Conservation (phyloP, 2,888 invertebrate genomes). For the Leptinotarsa tumamoca region DNA sequence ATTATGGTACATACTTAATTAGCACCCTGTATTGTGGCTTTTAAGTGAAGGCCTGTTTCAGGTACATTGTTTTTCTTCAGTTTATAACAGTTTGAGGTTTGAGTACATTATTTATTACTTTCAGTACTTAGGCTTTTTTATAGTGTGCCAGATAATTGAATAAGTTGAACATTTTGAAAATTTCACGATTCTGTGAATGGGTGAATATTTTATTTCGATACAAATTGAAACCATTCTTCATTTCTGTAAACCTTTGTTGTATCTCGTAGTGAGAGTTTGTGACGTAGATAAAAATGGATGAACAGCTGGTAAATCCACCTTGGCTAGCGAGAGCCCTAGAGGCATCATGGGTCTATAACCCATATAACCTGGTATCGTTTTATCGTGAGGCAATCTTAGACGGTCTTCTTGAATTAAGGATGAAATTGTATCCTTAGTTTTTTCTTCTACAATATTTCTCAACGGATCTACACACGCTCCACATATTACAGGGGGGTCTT, state of each 20-base stretch:
- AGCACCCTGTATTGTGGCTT: no score
- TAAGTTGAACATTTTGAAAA: no score
- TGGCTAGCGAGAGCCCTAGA: constrained; percentile 56
- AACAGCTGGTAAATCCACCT: constrained; percentile 54
- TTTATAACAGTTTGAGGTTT: no score
- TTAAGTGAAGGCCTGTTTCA: no score
- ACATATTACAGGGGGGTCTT: constrained; percentile 56
- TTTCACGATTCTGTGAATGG: background rate
- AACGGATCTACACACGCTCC: constrained; percentile 59
- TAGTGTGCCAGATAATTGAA: no score
- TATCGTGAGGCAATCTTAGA: constrained; percentile 62
- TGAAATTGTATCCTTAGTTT: constrained; percentile 57
- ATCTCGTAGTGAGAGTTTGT: constrained; percentile 59
- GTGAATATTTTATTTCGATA: background rate
- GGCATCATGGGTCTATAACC: constrained; percentile 60
- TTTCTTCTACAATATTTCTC: constrained; percentile 54
- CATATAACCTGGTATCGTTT: constrained; percentile 58
- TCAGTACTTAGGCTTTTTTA: no score
- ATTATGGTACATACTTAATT: no score
- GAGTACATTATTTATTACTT: no score
- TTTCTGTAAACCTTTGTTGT: constrained; percentile 44
- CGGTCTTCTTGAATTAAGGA: constrained; percentile 58
- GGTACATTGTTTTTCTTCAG: no score
- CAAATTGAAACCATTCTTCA: constrained; percentile 11
- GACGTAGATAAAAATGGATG: constrained; percentile 61